These are phyloP conservation scores for Clarias fuscus DNA, from an alignment of 2,797 vertebrate species.

Conservation along the genomic window DNA sequence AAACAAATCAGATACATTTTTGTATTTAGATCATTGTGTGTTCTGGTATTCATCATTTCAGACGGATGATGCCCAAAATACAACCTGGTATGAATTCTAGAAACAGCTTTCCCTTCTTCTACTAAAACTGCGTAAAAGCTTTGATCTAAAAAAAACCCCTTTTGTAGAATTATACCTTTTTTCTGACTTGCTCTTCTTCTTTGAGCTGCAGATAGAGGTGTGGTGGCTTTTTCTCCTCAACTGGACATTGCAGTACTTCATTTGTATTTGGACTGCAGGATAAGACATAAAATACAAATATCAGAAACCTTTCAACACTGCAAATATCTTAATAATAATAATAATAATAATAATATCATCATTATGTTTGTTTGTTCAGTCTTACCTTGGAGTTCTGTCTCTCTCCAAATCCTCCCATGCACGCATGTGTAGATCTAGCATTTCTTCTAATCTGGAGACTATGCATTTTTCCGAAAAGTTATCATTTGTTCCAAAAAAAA, in stretches of 20 bases:
- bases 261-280: constrained; percentile 56
- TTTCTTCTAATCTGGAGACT: constrained; percentile 73
- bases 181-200: constrained; percentile 69
- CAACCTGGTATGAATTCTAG: neutral
- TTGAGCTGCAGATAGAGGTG: constrained; percentile 65
- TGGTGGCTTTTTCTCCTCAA: constrained; percentile 36
- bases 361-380: constrained; percentile 46
- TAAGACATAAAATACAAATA: neutral
- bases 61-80: too few relatives aligned
- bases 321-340: neutral
- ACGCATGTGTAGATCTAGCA: constrained; percentile 63
- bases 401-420: constrained; percentile 64
- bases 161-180: constrained; percentile 61
- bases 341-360: neutral
- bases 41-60: neutral
- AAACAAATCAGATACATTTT: neutral
- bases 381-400: constrained; percentile 64
- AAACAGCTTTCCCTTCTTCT: neutral
- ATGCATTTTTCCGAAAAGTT: neutral
- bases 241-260: constrained; percentile 24
- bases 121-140: too few relatives aligned
- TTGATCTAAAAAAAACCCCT: neutral
- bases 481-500: neutral
- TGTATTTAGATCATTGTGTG: neutral
- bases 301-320: neutral